Evolutionary conservation across 1,140 invertebrate species (phyloP).

Genomic region (Formica selysi): DNA sequence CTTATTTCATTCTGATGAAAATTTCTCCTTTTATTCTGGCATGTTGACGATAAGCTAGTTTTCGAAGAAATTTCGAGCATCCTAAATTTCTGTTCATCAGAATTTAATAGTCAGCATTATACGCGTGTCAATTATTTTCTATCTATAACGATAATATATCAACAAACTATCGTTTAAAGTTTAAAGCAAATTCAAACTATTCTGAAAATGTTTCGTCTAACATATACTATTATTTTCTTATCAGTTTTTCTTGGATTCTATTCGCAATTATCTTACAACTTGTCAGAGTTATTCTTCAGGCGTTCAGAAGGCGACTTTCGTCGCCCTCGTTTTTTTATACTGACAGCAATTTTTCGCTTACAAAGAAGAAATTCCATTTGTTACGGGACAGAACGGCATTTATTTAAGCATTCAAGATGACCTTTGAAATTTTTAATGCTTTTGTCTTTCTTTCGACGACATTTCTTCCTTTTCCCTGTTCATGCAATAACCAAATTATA

Average conservation of each 20-base stretch:
- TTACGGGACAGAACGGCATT: constrained; percentile 25
- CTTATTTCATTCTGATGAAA: constrained; percentile 37
- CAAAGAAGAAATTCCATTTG: constrained; percentile 49
- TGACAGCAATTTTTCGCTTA: neutral
- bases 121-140: no score
- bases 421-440: constrained; percentile 62
- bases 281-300: neutral
- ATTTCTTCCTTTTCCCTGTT: neutral
- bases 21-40: neutral
- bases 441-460: constrained; percentile 37
- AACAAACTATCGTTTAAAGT: no score
- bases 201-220: no score
- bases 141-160: no score
- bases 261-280: neutral
- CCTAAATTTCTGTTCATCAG: neutral
- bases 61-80: neutral
- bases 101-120: neutral
- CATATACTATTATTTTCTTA: neutral
- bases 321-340: constrained; percentile 17
- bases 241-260: neutral
- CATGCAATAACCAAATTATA: constrained; percentile 30
- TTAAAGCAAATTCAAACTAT: no score
- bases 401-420: constrained; percentile 31
- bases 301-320: neutral
- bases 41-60: constrained; percentile 12